phyloP scores from a whole-genome alignment of 2,888 invertebrate species.

The Hypercompe scribonia region DNA sequence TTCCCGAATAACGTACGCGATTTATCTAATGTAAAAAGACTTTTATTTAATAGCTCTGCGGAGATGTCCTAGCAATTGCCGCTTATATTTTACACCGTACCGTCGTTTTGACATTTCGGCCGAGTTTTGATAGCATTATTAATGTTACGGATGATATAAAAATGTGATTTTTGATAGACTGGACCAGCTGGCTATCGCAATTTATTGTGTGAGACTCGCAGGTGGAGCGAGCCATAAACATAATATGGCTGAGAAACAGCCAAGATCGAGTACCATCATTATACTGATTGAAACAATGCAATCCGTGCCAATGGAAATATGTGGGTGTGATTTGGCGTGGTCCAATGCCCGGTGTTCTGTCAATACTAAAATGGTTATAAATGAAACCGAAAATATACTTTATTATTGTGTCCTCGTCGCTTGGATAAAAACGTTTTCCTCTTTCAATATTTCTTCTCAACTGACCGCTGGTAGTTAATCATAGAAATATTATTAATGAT shows the following conservation, averaged over 20 bases:
- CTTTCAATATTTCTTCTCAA: slow-evolving; percentile 34
- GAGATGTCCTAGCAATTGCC: slow-evolving; percentile 82
- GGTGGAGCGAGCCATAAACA: slow-evolving; percentile 62
- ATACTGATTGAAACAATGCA: slow-evolving; percentile 66
- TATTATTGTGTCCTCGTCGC: slow-evolving; percentile 50
- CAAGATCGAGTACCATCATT: slow-evolving; percentile 64
- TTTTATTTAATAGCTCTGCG: slow-evolving; percentile 85
- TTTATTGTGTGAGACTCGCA: slow-evolving; percentile 74
- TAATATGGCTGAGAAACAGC: slow-evolving; percentile 53
- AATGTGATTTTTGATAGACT: slow-evolving; percentile 78
- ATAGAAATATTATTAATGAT: slow-evolving; percentile 36
- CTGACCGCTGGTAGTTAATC: slow-evolving; percentile 34
- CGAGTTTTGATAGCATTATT: slow-evolving; percentile 80
- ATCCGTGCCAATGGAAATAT: slow-evolving; percentile 75
- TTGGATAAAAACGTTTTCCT: slow-evolving; percentile 39
- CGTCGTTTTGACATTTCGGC: slow-evolving; percentile 77
- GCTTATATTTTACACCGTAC: slow-evolving; percentile 79
- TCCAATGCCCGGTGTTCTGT: slow-evolving; percentile 66
- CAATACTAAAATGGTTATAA: slow-evolving; percentile 64
- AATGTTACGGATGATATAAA: slow-evolving; percentile 79
- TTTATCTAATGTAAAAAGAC: slow-evolving; percentile 86
- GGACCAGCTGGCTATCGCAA: slow-evolving; percentile 71
- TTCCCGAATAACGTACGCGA: slow-evolving; percentile 83
- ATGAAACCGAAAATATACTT: slow-evolving; percentile 47
- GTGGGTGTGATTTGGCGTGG: slow-evolving; percentile 72